Base-by-base conservation (phyloP, 2,888 invertebrate genomes). In the Tinea trinotella region DNA sequence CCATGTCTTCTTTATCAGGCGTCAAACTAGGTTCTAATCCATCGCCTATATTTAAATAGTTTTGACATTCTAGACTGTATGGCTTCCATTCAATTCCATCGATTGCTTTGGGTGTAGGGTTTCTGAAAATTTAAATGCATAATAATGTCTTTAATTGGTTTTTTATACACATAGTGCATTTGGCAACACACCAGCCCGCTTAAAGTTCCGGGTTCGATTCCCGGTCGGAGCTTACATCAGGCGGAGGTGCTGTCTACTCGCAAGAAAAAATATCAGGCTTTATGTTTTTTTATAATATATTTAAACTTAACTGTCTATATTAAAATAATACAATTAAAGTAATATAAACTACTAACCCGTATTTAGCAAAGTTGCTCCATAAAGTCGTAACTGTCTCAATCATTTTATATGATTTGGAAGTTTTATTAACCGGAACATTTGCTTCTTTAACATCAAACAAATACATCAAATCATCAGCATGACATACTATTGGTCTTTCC, bases 281-380 rank as follows among this genome's bases (percentile, higher is more conserved):
- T n/a, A n/a, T n/a, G n/a, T n/a, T n/a, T n/a, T n/a, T n/a, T n/a
- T n/a, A n/a, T n/a, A n/a, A n/a, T 3, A 22, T 5, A 22, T 7
- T 22, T 22, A 5, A 7, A 22, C 7, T 5, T 22, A 22, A 7
- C 22, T 22, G 7, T 5, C 36, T 36, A 36, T 36, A n/a, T 10
- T 30, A 30, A 7, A 10, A 6, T 10, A 36, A 36, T 36, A 3
- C 22, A 6, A 36, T 6, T 36, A 12, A 36, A 36, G n/a, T 4
- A 36, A 4, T 3, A n/a, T 15, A 6, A 6, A 19, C 10, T 13
- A 40, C 70, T 68, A 59, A 80, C 78, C 79, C 77, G 54, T 60
- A 68, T 63, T 76, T 79, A 0, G 77, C 79, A 52, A 79, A 80
- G 56, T 80, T 76, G 0, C 78, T 76, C 76, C 76, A 81, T 9